Base-by-base conservation (phyloP, 2,888 invertebrate genomes). In the Lathronympha strigana region DNA sequence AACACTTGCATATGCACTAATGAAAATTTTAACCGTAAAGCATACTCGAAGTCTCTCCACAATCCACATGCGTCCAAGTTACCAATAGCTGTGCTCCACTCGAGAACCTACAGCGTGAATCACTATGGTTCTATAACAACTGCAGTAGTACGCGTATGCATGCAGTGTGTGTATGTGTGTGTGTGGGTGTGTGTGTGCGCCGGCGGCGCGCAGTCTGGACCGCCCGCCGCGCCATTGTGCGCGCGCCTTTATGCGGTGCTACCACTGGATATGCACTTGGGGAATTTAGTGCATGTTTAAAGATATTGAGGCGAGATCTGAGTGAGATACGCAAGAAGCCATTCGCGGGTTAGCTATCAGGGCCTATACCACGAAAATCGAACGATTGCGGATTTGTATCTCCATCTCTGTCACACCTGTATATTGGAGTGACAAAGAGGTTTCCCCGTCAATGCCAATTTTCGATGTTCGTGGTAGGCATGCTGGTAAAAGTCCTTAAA, bases 141-240 rank as follows among this genome's bases (percentile, higher is more conserved):
- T 13, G n/a, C 36, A 13, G 36, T 36, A 25, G n/a, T n/a, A n/a
- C n/a, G n/a, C n/a, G n/a, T n/a, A 4, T 47, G 43, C 19, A 43
- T 25, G 25, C 13, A 4, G 17, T n/a, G 50, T 19, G 8, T 17
- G 8, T n/a, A 19, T 21, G n/a, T 21, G 61, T 25, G 25, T 53
- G 38, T 55, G 47, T 54, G 19, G 13, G 50, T 53, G 49, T 25
- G 51, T 23, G 53, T 23, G 36, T 36, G 53, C 33, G 53, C 36
- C 40, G 61, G 63, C 61, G 67, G 15, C 57, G 61, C 28, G 57
- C 55, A 63, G 69, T 68, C 66, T 63, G 45, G 71, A 66, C 72
- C 68, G 66, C 72, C 72, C 73, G 73, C 69, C 31, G 73, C 53
- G 73, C 43, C 43, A 17, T 67, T 68, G 61, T 66, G 33, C 47